Conservation (phyloP, 2,888 invertebrate genomes). For the Leptinotarsa haldemani region DNA sequence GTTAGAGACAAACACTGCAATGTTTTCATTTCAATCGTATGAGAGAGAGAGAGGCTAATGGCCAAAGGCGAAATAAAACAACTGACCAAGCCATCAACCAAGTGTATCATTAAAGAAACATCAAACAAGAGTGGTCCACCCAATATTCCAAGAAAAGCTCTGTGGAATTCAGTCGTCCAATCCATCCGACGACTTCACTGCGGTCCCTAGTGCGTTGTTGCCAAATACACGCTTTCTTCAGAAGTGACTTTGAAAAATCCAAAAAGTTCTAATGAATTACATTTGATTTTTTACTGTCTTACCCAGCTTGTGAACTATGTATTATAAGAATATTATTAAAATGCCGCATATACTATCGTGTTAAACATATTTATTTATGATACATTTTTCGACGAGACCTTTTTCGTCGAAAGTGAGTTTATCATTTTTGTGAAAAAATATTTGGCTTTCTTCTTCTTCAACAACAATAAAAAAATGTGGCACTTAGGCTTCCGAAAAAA, state of each 20-base stretch:
- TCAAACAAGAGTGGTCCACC: constrained; percentile 45
- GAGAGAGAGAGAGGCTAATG: constrained; percentile 18
- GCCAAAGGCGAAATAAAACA: constrained; percentile 13
- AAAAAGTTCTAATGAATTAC: not conserved
- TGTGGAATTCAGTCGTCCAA: constrained; percentile 17
- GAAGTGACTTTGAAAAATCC: not conserved
- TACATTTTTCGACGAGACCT: too few species aligned
- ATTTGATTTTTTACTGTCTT: not conserved
- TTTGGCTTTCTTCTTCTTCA: too few species aligned
- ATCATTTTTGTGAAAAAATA: too few species aligned
- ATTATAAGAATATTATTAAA: too few species aligned
- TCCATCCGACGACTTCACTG: constrained; percentile 9
- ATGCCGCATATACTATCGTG: too few species aligned
- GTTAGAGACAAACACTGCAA: not conserved
- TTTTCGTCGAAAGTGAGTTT: too few species aligned
- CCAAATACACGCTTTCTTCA: constrained; percentile 1
- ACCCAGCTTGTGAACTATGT: too few species aligned
- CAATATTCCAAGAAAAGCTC: constrained; percentile 40
- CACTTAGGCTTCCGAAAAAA: too few species aligned
- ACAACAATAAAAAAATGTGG: too few species aligned
- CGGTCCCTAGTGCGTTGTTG: constrained; percentile 12
- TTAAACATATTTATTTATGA: too few species aligned
- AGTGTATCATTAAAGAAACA: constrained; percentile 45
- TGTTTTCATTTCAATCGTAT: constrained; percentile 10
- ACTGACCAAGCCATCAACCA: constrained; percentile 31